A percentile compares a stretch with the other conserved stretches of the same genome.
Evolutionary conservation across 2,888 invertebrate genomes (phyloP).

Genomic region (Meandrusa payeni): DNA sequence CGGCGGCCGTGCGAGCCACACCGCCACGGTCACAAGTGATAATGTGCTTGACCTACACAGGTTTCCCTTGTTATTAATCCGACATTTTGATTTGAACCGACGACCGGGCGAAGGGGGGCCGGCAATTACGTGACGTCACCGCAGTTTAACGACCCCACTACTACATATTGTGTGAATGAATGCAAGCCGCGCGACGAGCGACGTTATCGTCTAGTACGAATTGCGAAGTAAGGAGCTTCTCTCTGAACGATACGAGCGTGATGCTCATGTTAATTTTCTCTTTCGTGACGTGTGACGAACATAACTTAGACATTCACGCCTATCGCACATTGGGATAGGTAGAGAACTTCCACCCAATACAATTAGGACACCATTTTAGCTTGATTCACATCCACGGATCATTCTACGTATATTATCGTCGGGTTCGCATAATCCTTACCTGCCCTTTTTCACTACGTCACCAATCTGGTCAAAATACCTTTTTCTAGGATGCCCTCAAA

Average conservation of each 20-base stretch:
- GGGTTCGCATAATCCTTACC: too few relatives aligned
- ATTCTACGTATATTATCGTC: too few relatives aligned
- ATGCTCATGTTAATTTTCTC: conserved; percentile 24
- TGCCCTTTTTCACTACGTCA: too few relatives aligned
- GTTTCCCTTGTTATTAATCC: conserved; percentile 77
- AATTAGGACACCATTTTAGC: too few relatives aligned
- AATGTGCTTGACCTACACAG: conserved; percentile 77
- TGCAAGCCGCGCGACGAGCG: conserved; percentile 73
- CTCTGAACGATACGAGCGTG: conserved; percentile 23
- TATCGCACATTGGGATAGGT: too few relatives aligned
- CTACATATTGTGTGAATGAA: conserved; percentile 79
- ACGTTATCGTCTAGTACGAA: conserved; percentile 61
- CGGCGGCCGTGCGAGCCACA: conserved; percentile 4
- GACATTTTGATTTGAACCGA: conserved; percentile 75
- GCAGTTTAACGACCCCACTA: conserved; percentile 79
- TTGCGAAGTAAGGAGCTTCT: conserved; percentile 42
- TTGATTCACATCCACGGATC: too few relatives aligned
- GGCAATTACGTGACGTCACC: conserved; percentile 79
- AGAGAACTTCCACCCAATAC: too few relatives aligned
- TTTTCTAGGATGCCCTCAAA: too few relatives aligned
- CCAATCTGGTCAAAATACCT: too few relatives aligned
- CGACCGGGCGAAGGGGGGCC: conserved; percentile 68
- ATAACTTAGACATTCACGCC: not conserved
- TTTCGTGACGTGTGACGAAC: conserved; percentile 10
- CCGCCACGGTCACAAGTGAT: conserved; percentile 39